Evolutionary conservation across 2,113 vertebrate species (phyloP).

Genomic region (Miniopterus natalensis): DNA sequence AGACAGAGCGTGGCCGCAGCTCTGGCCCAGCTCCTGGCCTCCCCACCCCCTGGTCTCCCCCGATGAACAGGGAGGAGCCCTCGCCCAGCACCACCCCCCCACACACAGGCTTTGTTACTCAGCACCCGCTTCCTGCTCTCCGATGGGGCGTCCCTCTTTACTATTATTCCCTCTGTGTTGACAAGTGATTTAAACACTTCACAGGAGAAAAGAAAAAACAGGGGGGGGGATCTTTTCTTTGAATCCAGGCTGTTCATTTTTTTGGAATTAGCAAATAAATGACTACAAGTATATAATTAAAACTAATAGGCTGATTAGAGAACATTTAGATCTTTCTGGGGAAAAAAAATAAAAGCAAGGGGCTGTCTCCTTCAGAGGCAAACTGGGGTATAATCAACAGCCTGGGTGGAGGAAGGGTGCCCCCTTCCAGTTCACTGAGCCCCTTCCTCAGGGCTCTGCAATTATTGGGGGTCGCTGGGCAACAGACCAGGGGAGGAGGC

Average conservation of each 20-base stretch:
- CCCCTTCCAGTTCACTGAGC: neutral
- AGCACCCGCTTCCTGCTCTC: conserved; percentile 85
- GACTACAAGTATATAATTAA: conserved; percentile 79
- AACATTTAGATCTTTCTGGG: conserved; percentile 81
- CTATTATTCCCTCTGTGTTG: conserved; percentile 85
- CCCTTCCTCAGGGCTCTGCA: neutral
- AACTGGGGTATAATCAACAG: neutral
- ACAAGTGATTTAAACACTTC: conserved; percentile 87
- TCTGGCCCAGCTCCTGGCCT: neutral
- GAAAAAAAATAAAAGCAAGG: neutral
- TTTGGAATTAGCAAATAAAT: conserved; percentile 82
- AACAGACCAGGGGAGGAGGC: neutral
- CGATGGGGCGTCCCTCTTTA: conserved; percentile 82
- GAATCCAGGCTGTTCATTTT: conserved; percentile 77
- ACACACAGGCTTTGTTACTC: conserved; percentile 86
- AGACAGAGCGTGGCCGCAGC: neutral
- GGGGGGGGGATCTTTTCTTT: conserved; percentile 54
- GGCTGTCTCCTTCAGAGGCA: conserved; percentile 71
- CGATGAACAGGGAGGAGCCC: conserved; percentile 88
- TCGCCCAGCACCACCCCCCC: conserved; percentile 59
- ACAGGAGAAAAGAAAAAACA: neutral
- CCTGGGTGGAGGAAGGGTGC: neutral
- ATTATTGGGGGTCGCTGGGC: neutral
- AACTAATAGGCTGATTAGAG: conserved; percentile 86
- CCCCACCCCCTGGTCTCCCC: neutral